Conservation (phyloP, 1,140 invertebrate species). For the Glomeris maerens region DNA sequence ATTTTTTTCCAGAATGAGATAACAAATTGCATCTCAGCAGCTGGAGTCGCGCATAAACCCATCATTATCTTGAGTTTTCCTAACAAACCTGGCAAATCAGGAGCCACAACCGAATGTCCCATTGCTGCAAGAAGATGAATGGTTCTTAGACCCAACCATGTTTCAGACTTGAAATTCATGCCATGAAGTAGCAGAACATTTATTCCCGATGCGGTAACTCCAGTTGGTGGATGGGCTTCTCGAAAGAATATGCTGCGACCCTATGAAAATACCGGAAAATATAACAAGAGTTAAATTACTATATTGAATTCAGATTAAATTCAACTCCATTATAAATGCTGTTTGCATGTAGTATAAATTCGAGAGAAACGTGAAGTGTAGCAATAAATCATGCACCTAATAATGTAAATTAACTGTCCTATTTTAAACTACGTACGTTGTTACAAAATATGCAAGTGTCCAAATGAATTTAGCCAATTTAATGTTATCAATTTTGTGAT, state of each 20-base stretch:
- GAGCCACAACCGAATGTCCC: slow-evolving; percentile 30
- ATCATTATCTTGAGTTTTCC: slow-evolving; percentile 3
- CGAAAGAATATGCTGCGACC: slow-evolving; percentile 1
- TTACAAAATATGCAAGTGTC: too few species aligned
- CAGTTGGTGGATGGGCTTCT: slow-evolving; percentile 16
- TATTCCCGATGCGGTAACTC: slow-evolving; percentile 9
- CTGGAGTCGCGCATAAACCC: neutral
- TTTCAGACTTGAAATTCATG: slow-evolving; percentile 28
- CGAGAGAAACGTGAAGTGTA: too few species aligned
- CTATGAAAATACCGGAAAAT: slow-evolving; percentile 6
- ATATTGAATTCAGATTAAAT: too few species aligned
- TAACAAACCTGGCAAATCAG: slow-evolving; percentile 33
- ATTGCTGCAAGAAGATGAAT: slow-evolving; percentile 27
- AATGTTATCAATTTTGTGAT: too few species aligned
- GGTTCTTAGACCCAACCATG: slow-evolving; percentile 30
- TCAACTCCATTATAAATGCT: too few species aligned
- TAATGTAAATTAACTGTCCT: too few species aligned
- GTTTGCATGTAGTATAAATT: too few species aligned
- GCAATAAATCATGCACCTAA: too few species aligned
- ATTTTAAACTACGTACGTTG: too few species aligned
- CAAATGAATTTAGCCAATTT: too few species aligned
- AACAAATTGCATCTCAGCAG: neutral
- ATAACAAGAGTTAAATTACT: too few species aligned
- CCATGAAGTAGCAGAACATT: slow-evolving; percentile 33
- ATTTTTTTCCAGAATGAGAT: neutral